These are phyloP conservation scores for Sinella curviseta DNA, from an alignment of 1,140 invertebrate genomes.

Conservation along the genomic window DNA sequence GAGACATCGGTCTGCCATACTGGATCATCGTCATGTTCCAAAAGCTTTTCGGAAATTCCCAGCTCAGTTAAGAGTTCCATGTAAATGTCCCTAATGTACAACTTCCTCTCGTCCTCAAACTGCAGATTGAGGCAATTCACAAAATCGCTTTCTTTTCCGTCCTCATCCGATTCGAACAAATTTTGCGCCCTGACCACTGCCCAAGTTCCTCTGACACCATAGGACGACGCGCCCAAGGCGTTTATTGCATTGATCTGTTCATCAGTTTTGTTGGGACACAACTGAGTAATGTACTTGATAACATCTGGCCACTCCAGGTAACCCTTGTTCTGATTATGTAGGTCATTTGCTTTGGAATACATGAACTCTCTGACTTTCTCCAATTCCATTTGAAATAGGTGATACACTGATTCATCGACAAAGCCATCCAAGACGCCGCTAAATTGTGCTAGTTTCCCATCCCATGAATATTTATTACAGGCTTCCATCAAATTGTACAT, in stretches of 20 bases:
- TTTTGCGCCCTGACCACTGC: not conserved
- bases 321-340: not conserved
- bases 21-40: slow-evolving; percentile 37
- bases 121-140: slow-evolving; percentile 28
- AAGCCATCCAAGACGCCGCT: slow-evolving; percentile 22
- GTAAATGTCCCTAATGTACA: slow-evolving; percentile 30
- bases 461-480: not conserved
- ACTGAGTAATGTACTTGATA: not conserved
- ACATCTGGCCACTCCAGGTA: slow-evolving; percentile 15
- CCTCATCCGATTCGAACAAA: slow-evolving; percentile 27
- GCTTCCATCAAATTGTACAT: slow-evolving; percentile 38
- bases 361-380: slow-evolving; percentile 25
- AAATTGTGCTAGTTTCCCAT: slow-evolving; percentile 17
- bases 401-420: slow-evolving; percentile 31
- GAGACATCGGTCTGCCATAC: slow-evolving; percentile 36
- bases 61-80: slow-evolving; percentile 22
- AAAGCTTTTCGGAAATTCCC: slow-evolving; percentile 31
- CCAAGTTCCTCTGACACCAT: not conserved
- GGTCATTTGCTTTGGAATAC: slow-evolving; percentile 15
- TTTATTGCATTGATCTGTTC: slow-evolving; percentile 20
- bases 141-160: slow-evolving; percentile 35
- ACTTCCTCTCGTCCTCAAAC: slow-evolving; percentile 27
- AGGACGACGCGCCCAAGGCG: not conserved
- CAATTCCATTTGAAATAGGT: slow-evolving; percentile 29
- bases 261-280: slow-evolving; percentile 29